Evolutionary conservation across 2,888 invertebrate genomes (phyloP), one percentile per base, ranked within the genome.

Genomic region (Leptinotarsa rubiginosa): DNA sequence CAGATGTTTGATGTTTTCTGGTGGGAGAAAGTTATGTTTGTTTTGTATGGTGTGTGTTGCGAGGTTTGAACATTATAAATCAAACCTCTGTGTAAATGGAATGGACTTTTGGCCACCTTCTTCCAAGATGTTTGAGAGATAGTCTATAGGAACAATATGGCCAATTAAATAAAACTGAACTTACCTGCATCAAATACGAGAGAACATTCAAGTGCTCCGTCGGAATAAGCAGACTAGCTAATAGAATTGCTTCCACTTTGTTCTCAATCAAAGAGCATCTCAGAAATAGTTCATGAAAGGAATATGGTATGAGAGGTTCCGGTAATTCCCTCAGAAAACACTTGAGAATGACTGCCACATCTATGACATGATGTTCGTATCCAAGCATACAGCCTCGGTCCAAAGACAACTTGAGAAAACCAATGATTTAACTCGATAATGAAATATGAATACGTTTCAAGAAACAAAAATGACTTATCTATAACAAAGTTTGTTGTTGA

Each of bases 301-400:
- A 85, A 77, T 87, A 89, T 0, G 93, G 95, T 87, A 97, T 93
- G 22, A 97, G 88, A 0, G 97, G 96, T 82, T 96, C 96, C 0
- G 96, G 96, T 70, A 97, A 88, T 86, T 94, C 93, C 74, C 97
- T 90, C 77, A 97, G 92, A 86, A 96, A 97, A 66, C 93, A 91
- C 86, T 97, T 97, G 31, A 97, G 88, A 47, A 96, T 92, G 85
- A 93, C 95, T 1, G 96, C 96, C 18, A 96, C 92, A 88, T 97
- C 97, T 80, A 95, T 92, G 1, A 95, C 94, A 84, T 94, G 92
- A 85, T 94, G 92, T 3, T 92, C 92, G 69, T 92, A 92, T 18
- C 92, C 92, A 68, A 96, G 89, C 70, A 89, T 89, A 69, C 92
- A 92, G 10, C 95, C 95, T 65, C 91, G 91, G 84, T 96, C 95